These are phyloP conservation scores for Labia minor DNA, from an alignment of 2,888 invertebrate species.

Conservation along the genomic window DNA sequence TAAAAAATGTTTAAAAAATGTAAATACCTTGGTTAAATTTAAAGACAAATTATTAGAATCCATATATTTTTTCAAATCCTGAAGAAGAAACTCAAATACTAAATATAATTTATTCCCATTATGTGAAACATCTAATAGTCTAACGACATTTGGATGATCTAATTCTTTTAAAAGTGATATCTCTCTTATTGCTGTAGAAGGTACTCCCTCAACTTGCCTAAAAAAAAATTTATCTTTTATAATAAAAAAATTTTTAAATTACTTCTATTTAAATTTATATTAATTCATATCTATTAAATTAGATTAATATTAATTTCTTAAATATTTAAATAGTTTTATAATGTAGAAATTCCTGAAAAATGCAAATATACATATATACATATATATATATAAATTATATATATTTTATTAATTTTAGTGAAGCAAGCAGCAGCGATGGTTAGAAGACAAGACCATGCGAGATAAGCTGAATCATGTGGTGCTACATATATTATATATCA, in stretches of 20 bases:
- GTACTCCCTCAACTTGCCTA: constrained; percentile 93
- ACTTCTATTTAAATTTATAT: neutral
- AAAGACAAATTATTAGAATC: no score
- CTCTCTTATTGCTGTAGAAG: constrained; percentile 93
- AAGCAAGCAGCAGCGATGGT: constrained; percentile 27
- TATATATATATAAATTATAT: no score
- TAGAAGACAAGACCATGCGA: constrained; percentile 31
- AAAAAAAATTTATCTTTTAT: constrained; percentile 25
- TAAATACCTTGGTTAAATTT: no score
- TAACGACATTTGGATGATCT: constrained; percentile 81
- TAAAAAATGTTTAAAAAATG: no score
- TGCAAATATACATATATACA: no score
- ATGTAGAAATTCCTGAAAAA: no score
- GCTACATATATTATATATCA: constrained; percentile 44
- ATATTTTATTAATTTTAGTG: constrained; percentile 16
- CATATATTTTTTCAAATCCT: constrained; percentile 69
- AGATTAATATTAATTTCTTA: neutral
- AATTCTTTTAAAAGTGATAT: constrained; percentile 86
- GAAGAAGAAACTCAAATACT: constrained; percentile 87
- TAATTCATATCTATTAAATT: neutral
- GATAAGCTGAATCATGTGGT: constrained; percentile 63
- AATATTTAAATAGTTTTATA: no score
- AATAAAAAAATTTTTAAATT: constrained; percentile 8
- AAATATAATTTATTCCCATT: constrained; percentile 76
- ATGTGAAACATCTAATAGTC: constrained; percentile 79